Evolutionary conservation across 2,113 vertebrate species (phyloP), one percentile per base, ranked within the genome.

Genomic region (Thryonomys swinderianus): DNA sequence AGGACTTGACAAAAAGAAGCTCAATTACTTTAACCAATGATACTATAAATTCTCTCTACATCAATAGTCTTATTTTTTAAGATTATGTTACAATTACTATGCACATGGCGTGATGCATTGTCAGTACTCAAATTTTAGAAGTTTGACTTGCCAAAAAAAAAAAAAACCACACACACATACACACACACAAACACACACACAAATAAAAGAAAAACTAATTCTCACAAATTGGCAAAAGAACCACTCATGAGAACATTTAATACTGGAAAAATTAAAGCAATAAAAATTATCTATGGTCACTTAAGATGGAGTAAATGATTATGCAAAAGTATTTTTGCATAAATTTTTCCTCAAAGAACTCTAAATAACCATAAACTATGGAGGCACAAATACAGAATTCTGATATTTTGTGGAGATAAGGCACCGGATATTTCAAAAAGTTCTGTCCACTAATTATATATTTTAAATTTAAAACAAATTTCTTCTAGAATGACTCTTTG

Each of bases 381-480:
- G 85, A 92, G 10, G 8, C 17, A 82, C 59, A 91, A 93, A 76
- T 88, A 85, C 18, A 71, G 14, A 62, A 11, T 83, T 74, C 48
- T 93, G 42, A 81, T 76, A 42, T 18, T 90, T 88, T 88, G 34
- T 25, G 88, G 42, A 32, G 32, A 57, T 59, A 61, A 6, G 42
- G 6, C 14, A 95, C 32, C 85, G 69, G 64, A 20, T 78, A 10
- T 78, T 71, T 94, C n/a, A 90, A 32, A 42, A 91, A 45, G 0
- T 93, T 85, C 4, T 93, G n/a, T 74, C 55, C 23, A 90, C 57
- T 78, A 82, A 82, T 87, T 89, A 78, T 76, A 71, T 37, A 88
- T 86, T 94, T 66, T 80, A 91, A 84, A 82, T 53, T 69, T 88
- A 91, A 88, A 90, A 79, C 10, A 78, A 67, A 90, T 67, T 81